Percentiles rank a stretch among this genome's conserved stretches.
These are phyloP conservation scores for Diorhabda carinulata DNA, from an alignment of 1,140 invertebrate species.

Conservation along the genomic window DNA sequence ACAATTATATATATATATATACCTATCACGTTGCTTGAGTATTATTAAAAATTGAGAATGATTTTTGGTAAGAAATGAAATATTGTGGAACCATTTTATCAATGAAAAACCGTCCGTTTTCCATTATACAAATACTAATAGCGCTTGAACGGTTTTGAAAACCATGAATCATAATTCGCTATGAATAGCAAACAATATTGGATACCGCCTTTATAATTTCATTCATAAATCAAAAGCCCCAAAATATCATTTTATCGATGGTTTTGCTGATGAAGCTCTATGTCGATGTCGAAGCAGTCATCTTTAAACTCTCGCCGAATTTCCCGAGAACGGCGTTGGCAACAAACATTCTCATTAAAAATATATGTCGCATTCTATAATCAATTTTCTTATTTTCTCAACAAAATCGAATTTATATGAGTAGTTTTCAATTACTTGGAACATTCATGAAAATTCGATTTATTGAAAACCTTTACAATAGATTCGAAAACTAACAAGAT, in stretches of 20 bases:
- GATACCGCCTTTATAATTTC: not conserved
- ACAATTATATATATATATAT: too few relatives aligned
- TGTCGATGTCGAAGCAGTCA: not conserved
- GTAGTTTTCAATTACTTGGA: too few relatives aligned
- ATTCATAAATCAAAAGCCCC: not conserved
- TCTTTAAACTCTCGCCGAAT: not conserved
- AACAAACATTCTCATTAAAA: not conserved
- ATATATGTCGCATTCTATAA: too few relatives aligned
- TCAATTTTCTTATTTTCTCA: too few relatives aligned
- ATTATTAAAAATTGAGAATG: too few relatives aligned
- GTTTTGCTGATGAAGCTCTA: not conserved
- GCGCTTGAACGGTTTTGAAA: slow-evolving; percentile 1
- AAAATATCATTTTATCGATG: not conserved
- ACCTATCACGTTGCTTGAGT: too few relatives aligned
- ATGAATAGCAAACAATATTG: slow-evolving; percentile 1
- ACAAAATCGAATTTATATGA: too few relatives aligned
- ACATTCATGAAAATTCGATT: too few relatives aligned
- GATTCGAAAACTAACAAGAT: too few relatives aligned
- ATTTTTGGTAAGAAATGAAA: too few relatives aligned
- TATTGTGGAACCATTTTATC: not conserved
- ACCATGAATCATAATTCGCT: slow-evolving; percentile 1
- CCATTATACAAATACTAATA: not conserved
- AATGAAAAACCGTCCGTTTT: not conserved
- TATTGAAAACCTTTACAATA: too few relatives aligned
- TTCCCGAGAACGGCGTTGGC: not conserved